Evolutionary conservation across 2,888 invertebrate species (phyloP).

Genomic region (Dryobotodes eremita): DNA sequence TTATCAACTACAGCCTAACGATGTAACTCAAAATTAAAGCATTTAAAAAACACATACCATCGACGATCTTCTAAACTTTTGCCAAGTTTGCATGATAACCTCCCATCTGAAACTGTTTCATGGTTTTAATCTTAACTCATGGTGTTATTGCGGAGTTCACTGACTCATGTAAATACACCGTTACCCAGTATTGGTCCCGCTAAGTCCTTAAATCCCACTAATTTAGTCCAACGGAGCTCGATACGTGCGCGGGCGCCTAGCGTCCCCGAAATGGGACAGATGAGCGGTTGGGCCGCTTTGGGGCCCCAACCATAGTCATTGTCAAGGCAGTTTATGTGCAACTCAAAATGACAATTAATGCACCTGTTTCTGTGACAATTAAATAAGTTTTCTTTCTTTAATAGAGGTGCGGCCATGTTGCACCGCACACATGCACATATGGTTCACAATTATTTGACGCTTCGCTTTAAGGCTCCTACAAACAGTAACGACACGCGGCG

Average conservation of each 20-base stretch:
- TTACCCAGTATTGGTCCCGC: slow-evolving; percentile 61
- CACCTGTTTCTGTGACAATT: background rate
- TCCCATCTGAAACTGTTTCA: slow-evolving; percentile 22
- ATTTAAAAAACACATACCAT: background rate
- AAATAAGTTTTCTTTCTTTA: background rate
- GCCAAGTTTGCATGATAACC: slow-evolving; percentile 34
- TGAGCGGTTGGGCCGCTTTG: slow-evolving; percentile 43
- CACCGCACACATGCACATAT: background rate
- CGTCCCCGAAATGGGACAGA: slow-evolving; percentile 57
- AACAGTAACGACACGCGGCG: too few species aligned
- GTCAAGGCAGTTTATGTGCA: background rate
- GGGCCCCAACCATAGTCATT: too few species aligned
- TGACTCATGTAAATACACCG: slow-evolving; percentile 50
- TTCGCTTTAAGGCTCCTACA: background rate
- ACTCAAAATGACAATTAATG: background rate
- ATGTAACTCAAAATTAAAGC: background rate
- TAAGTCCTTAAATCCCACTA: slow-evolving; percentile 73
- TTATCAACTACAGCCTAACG: background rate
- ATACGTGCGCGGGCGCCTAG: slow-evolving; percentile 76
- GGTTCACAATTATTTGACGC: background rate
- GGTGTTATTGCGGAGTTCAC: slow-evolving; percentile 34
- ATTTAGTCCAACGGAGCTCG: slow-evolving; percentile 77
- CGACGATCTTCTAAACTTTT: background rate
- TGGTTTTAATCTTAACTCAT: slow-evolving; percentile 8
- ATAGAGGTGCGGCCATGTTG: background rate